Base-by-base conservation (phyloP, 2,797 vertebrate genomes). In the Sorex maritimensis region DNA sequence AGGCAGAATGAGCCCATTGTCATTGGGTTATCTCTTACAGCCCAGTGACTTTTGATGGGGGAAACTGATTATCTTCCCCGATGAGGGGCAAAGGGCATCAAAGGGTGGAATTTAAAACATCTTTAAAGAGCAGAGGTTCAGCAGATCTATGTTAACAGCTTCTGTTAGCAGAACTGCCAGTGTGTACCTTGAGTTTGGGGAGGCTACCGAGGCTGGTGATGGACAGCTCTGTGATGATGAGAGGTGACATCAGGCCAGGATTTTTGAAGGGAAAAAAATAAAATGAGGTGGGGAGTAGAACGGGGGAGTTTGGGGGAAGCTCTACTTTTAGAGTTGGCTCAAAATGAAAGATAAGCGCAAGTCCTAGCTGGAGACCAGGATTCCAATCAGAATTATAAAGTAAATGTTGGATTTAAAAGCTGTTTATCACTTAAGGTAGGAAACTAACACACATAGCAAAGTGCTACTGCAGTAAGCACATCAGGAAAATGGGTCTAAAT, bases 71-170 rank as follows among this genome's bases (percentile, higher is more conserved):
- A 97, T 96, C 97, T 61, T 61, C 21, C 17, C 96, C 97, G 91
- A 93, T 30, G 12, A 65, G 95, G 90, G 41, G 94, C 92, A 26
- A 91, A 95, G 77, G 83, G 91, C 97, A 97, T 97, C 97, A 97
- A 97, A 98, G 97, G 93, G 90, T 94, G 98, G 98, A 98, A 98
- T 98, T 86, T 77, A 88, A 96, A 97, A 90, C 96, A 98, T 97
- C 96, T 93, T 90, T 80, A 93, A 72, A 46, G 95, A 95, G 93
- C 94, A 28, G 1, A 30, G 82, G 65, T 93, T 96, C 97, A 75
- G 88, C 44, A 94, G 96, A 73, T 88, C 82, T 19, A 81, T 80
- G 98, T 61, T 97, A 98, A 98, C 98, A 98, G 97, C 68, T 97
- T 55, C 98, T 98, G 97, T 98, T 98, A 96, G 95, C 98, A 72